Evolutionary conservation across 2,888 invertebrate species (phyloP).

Genomic region (Tenthredo amoena): DNA sequence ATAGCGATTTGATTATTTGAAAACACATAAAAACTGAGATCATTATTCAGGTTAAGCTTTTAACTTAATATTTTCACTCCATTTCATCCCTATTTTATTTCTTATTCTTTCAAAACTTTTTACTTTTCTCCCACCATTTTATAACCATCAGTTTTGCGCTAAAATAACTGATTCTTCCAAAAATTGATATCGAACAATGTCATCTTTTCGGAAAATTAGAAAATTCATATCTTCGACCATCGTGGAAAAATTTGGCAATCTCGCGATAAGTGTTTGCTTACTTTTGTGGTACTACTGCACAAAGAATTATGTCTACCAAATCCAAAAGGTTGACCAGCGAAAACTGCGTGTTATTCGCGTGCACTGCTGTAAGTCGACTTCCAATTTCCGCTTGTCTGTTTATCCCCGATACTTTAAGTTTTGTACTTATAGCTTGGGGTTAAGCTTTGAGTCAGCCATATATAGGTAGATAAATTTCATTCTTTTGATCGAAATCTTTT

Average conservation of each 20-base stretch:
- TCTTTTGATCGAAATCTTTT: not conserved
- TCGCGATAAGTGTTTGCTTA: not conserved
- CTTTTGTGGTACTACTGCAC: not conserved
- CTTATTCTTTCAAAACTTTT: no score
- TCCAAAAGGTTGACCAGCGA: not conserved
- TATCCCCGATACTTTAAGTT: conserved; percentile 14
- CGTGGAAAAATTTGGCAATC: not conserved
- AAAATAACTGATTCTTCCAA: not conserved
- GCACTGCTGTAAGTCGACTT: not conserved
- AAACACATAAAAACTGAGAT: no score
- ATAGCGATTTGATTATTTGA: no score
- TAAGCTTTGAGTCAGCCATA: not conserved
- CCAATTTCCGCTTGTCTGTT: conserved; percentile 15
- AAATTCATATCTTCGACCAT: not conserved
- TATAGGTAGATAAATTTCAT: not conserved
- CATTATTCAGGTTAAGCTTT: no score
- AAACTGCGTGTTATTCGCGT: conserved; percentile 6
- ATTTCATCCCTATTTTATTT: no score
- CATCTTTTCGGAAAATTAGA: not conserved
- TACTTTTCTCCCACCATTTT: not conserved
- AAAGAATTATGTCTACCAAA: no score
- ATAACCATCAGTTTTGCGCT: not conserved
- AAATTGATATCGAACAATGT: not conserved
- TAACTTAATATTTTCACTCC: no score
- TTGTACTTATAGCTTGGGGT: not conserved